Evolutionary conservation across 2,888 invertebrate species (phyloP).

Genomic region (Caenorhabditis virilis): DNA sequence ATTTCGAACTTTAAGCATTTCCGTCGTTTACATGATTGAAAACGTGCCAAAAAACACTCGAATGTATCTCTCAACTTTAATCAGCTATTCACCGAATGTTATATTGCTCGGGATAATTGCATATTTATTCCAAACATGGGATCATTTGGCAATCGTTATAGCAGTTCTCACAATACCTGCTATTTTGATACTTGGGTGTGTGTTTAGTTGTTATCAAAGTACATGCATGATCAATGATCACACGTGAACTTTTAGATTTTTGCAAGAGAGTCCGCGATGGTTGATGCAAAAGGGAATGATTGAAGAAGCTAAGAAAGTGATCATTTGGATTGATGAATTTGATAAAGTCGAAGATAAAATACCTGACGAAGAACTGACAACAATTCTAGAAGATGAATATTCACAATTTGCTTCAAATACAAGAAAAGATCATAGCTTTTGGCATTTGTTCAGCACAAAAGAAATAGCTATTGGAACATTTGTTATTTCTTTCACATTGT

Average conservation of each 20-base stretch:
- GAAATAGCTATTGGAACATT: conserved; percentile 29
- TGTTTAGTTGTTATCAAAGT: not conserved
- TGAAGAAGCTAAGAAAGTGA: conserved; percentile 11
- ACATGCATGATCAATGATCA: not conserved
- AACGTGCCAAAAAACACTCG: conserved; percentile 30
- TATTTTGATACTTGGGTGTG: conserved; percentile 38
- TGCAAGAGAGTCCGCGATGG: conserved; percentile 41
- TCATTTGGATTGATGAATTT: conserved; percentile 23
- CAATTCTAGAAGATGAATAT: conserved; percentile 21
- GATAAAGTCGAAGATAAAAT: conserved; percentile 6
- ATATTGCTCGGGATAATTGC: conserved; percentile 47
- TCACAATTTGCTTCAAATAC: conserved; percentile 3
- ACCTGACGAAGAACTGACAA: conserved; percentile 8
- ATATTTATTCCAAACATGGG: conserved; percentile 49
- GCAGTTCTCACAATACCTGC: conserved; percentile 48
- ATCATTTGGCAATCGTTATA: conserved; percentile 36
- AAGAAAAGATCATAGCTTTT: conserved; percentile 24
- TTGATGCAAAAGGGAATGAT: conserved; percentile 38
- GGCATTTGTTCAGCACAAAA: conserved; percentile 22
- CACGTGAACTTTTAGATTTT: conserved; percentile 11
- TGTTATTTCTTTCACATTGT: conserved; percentile 36
- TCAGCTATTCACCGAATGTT: conserved; percentile 35
- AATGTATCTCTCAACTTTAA: conserved; percentile 29
- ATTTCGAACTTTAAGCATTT: conserved; percentile 24
- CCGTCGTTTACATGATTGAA: conserved; percentile 37